A percentile compares a stretch with the other conserved stretches of the same genome.
These are phyloP conservation scores for Tetanocera ferruginea DNA, from an alignment of 2,888 invertebrate species.

Conservation along the genomic window DNA sequence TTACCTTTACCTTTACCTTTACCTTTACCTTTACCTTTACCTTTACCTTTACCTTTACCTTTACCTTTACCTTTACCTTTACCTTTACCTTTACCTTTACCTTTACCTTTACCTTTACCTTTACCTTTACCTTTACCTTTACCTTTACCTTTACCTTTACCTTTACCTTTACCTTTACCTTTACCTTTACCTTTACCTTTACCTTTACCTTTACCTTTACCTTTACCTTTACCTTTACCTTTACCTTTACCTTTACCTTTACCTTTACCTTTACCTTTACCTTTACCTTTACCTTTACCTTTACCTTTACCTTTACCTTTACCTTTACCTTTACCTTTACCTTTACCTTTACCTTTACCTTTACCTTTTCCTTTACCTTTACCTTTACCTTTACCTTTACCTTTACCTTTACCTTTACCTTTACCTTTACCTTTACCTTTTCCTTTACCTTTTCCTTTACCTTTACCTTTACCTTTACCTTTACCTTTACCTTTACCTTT, in stretches of 20 bases:
- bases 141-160: not conserved
- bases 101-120: not conserved
- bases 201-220: not conserved
- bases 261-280: not conserved
- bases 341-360: not conserved
- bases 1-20: slow-evolving; percentile 3
- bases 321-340: not conserved
- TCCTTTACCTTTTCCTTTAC: not conserved
- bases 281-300: not conserved
- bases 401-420: not conserved
- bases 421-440: not conserved
- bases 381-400: not conserved
- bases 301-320: not conserved
- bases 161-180: not conserved
- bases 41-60: not conserved
- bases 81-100: not conserved
- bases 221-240: not conserved
- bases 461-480: not conserved
- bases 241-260: not conserved
- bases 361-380: not conserved
- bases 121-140: not conserved
- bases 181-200: not conserved
- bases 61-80: not conserved
- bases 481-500: not conserved
- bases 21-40: not conserved